These are phyloP conservation scores for Caenorhabditis sp. DNA, from an alignment of 2,888 invertebrate genomes.

Conservation along the genomic window DNA sequence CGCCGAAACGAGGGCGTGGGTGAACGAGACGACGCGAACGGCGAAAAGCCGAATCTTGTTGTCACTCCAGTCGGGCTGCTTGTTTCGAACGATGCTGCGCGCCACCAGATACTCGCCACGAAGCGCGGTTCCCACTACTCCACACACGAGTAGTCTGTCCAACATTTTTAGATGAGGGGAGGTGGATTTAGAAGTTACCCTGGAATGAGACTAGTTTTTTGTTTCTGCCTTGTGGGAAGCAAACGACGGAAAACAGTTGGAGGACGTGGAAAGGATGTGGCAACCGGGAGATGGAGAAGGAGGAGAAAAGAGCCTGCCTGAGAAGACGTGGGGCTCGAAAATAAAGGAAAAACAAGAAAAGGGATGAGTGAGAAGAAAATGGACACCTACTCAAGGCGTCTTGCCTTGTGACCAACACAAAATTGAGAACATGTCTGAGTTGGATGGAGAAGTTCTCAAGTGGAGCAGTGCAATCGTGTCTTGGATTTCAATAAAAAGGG, in stretches of 20 bases:
- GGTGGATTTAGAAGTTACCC: conserved; percentile 18
- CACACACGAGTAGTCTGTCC: conserved; percentile 61
- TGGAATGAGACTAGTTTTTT: conserved; percentile 3
- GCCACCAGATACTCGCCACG: conserved; percentile 71
- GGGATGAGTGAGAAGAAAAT: neutral
- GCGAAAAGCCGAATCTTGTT: conserved; percentile 71
- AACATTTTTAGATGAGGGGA: conserved; percentile 30
- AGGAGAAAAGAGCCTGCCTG: no score
- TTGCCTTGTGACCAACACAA: no score
- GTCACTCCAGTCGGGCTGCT: conserved; percentile 68
- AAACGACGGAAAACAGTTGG: neutral
- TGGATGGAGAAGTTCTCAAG: no score
- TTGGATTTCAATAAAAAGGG: no score
- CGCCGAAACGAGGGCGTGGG: conserved; percentile 74
- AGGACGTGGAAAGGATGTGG: conserved; percentile 8
- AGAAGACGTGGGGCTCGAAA: no score
- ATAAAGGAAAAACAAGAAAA: no score
- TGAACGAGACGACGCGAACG: conserved; percentile 77
- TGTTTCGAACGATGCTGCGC: conserved; percentile 48
- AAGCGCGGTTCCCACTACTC: conserved; percentile 57
- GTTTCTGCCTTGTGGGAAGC: neutral
- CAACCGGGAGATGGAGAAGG: neutral
- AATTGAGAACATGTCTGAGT: no score
- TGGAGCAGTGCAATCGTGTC: no score
- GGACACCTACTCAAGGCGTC: no score